Base-by-base conservation (phyloP, 2,797 vertebrate genomes). In the Tiaroga cobitis region DNA sequence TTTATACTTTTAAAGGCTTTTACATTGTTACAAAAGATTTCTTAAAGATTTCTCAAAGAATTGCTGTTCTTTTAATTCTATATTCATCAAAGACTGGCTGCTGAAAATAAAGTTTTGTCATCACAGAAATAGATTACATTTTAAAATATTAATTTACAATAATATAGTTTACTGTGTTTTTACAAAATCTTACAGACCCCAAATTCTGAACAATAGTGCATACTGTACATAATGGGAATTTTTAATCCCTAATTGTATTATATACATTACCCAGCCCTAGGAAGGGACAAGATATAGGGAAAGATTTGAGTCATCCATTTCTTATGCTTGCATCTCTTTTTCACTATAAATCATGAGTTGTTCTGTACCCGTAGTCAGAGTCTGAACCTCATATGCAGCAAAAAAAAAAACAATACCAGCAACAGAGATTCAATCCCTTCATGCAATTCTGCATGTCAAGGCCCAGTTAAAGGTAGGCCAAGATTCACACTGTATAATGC, bases 401-500 rank as follows among this genome's bases (percentile, higher is more conserved):
- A 67, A 74, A 68, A 68, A n/a, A 41, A 29, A 19, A 39, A 1
- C 37, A 8, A 39, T 39, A 8, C 39, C 24, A 77, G 10, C 6
- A 67, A 75, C 5, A 67, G 59, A 54, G 43, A 76, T 39, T 65
- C 1, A 8, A 54, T 76, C 19, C 74, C 34, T 26, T 69, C 19
- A 65, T 29, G 82, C 69, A 61, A 61, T 70, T 70, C 65, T 4
- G 16, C 43, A 67, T 43, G 63, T 84, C 82, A 59, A 84, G 49
- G 34, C 37, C 49, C 74, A 46, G 9, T 83, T 76, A 78, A 69
- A 84, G 63, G 41, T 59, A 67, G 72, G 37, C 74, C 82, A 84
- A 46, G 19, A 78, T 77, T 84, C 74, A 70, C 74, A 78, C 46
- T 69, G 37, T 78, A 77, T 39, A 59, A 69, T 43, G 24, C 7